Base-by-base conservation (phyloP, 2,113 vertebrate genomes). In the Dasypus novemcinctus region DNA sequence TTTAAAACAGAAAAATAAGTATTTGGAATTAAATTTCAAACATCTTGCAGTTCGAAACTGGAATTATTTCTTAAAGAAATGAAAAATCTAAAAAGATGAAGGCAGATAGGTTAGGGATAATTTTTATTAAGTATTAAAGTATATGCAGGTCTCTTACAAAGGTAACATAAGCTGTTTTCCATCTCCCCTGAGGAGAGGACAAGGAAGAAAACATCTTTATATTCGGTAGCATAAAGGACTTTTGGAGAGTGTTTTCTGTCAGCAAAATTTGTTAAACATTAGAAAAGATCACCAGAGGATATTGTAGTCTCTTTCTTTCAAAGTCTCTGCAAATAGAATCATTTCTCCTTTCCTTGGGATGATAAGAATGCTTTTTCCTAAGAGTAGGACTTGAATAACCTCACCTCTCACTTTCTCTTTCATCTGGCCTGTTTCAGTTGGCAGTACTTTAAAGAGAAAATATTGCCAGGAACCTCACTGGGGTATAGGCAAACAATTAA, bases 211-310 rank as follows among this genome's bases (percentile, higher is more conserved):
- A 92, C 64, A 71, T 64, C 2, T 31, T 74, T 66, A 66, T 27
- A 76, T 96, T 80, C n/a, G 84, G 13, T 41, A 76, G 10, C 64
- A 52, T 64, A 76, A 41, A 15, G 31, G 36, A 94, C 3, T 91
- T 95, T 86, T 25, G 14, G 81, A 90, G 83, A 78, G 46, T 90
- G 25, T 79, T 90, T 96, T 93, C 41, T 90, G n/a, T 84, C 25
- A 90, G 66, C 66, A 90, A 72, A 81, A 81, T 83, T 83, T 90
- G 64, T 90, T 84, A 95, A 84, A 29, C 36, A 72, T 95, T 91
- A 88, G 41, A 86, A 57, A 11, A 81, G 59, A 83, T 90, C 87
- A 82, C 23, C 49, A 86, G 79, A 88, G 29, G 31, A 84, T 21
- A 7, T 68, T 89, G 2, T 93, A 81, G 82, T 85, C 2, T 3